Percentiles rank a stretch among this genome's conserved stretches.
These are phyloP conservation scores for Elanus axillaris DNA, from an alignment of 2,113 vertebrate genomes.

Conservation along the genomic window DNA sequence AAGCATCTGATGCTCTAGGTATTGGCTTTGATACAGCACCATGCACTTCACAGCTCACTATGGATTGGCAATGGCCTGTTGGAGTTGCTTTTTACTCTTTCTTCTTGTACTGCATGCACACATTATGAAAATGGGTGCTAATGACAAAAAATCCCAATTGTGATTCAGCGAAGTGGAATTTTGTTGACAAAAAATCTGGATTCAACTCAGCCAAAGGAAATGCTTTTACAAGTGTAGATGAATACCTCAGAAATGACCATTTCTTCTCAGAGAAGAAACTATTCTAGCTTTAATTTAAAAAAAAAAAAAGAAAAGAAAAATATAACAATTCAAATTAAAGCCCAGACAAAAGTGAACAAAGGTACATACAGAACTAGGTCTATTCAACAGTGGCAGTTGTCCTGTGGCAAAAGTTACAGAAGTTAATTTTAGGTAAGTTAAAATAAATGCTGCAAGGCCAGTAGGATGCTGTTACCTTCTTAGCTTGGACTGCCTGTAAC, in stretches of 20 bases:
- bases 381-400: background rate
- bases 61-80: background rate
- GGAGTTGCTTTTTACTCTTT: background rate
- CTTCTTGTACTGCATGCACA: background rate
- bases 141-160: background rate
- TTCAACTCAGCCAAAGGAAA: constrained; percentile 34
- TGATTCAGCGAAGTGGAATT: constrained; percentile 51
- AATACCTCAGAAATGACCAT: constrained; percentile 5
- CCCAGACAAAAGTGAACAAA: background rate
- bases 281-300: background rate
- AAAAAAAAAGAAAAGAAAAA: background rate
- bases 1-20: background rate
- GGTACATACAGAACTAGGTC: background rate
- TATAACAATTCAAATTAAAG: background rate
- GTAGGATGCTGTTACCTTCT: background rate
- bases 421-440: background rate
- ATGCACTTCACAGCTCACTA: background rate
- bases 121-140: constrained; percentile 18
- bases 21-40: background rate
- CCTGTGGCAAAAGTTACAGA: background rate
- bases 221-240: constrained; percentile 10
- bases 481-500: background rate
- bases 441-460: background rate
- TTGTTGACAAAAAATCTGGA: constrained; percentile 40
- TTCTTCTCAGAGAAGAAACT: background rate